Evolutionary conservation across 2,113 vertebrate species (phyloP).

Genomic region (Vidua macroura): DNA sequence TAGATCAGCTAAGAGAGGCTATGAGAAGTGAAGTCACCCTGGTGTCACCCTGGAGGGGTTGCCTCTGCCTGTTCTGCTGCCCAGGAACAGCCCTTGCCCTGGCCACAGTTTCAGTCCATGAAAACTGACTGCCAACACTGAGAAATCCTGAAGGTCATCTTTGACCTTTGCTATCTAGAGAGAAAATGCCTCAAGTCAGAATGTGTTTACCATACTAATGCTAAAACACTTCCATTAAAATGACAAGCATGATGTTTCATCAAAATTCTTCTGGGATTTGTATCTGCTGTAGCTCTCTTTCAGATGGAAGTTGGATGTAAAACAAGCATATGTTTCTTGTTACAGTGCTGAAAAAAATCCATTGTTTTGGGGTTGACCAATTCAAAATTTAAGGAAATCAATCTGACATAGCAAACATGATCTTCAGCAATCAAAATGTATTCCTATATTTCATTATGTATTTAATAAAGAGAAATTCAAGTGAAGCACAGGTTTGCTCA

Average conservation of each 20-base stretch:
- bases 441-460: neutral
- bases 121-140: rapidly evolving
- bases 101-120: neutral
- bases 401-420: slow-evolving; percentile 25
- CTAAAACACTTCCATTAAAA: neutral
- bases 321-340: slow-evolving; percentile 60
- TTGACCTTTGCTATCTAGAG: neutral
- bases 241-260: slow-evolving; percentile 13
- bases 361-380: slow-evolving; percentile 27
- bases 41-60: neutral
- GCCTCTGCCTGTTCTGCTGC: neutral
- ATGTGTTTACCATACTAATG: neutral
- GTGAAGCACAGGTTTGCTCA: neutral
- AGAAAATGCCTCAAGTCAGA: slow-evolving; percentile 2
- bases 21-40: neutral
- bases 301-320: slow-evolving; percentile 32
- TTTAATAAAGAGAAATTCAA: neutral
- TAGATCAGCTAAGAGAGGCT: neutral
- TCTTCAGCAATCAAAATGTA: neutral
- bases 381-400: slow-evolving; percentile 40
- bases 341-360: slow-evolving; percentile 12
- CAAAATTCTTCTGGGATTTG: neutral
- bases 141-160: neutral
- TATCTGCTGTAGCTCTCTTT: slow-evolving; percentile 13
- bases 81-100: neutral